Evolutionary conservation across 1,140 invertebrate species (phyloP).

Genomic region (Drosophila willistoni): DNA sequence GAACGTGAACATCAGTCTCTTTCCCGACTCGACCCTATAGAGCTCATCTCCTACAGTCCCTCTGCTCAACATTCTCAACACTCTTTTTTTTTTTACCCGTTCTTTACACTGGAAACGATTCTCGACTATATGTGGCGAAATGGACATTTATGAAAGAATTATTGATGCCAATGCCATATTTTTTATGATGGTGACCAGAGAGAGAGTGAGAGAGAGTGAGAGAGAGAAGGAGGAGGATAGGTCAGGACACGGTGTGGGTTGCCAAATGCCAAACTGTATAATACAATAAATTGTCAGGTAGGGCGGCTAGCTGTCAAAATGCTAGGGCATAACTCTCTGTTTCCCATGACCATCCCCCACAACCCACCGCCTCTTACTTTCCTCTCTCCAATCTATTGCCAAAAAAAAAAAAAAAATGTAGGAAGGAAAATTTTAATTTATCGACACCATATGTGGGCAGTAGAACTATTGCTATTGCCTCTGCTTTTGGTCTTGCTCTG

Average conservation of each 20-base stretch:
- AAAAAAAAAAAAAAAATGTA: conserved; percentile 33
- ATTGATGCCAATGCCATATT: conserved; percentile 77
- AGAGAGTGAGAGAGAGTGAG: conserved; percentile 15
- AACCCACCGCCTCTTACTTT: neutral
- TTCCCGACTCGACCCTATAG: conserved; percentile 34
- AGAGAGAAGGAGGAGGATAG: neutral
- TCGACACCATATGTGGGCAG: conserved; percentile 82
- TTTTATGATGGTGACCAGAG: conserved; percentile 64
- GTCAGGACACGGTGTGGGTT: conserved; percentile 44
- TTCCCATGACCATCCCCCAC: neutral
- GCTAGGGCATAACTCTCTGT: conserved; percentile 64
- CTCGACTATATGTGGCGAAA: conserved; percentile 78
- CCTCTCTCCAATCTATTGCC: conserved; percentile 20
- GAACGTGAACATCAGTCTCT: conserved; percentile 66
- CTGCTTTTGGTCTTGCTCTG: neutral
- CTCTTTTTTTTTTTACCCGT: neutral
- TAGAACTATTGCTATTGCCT: conserved; percentile 54
- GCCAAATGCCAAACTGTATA: conserved; percentile 67
- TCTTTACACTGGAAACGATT: conserved; percentile 46
- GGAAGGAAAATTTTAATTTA: conserved; percentile 79
- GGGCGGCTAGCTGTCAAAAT: conserved; percentile 74
- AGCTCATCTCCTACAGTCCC: neutral
- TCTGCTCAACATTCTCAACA: neutral
- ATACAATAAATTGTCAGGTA: conserved; percentile 80
- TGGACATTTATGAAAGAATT: conserved; percentile 82